phyloP scores from a whole-genome alignment of 2,113 vertebrate genomes.

The Nesogale talazaci region DNA sequence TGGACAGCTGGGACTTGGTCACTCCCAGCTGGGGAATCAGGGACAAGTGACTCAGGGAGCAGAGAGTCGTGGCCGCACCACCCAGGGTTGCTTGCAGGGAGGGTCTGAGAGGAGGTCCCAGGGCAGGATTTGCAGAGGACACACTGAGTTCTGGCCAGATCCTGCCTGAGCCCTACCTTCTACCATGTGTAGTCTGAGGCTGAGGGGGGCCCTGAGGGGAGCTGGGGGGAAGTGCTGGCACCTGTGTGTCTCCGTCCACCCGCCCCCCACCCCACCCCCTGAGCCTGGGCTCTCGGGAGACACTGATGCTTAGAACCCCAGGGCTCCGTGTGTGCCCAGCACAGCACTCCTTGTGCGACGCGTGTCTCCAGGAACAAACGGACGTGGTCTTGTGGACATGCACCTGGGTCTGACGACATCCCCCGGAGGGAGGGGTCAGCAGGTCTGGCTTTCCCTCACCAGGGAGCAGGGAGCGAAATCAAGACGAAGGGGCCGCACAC shows the following conservation, averaged over 20 bases:
- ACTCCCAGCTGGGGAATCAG: background rate
- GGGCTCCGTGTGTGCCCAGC: background rate
- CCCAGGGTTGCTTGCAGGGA: background rate
- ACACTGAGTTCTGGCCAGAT: background rate
- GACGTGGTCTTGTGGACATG: background rate
- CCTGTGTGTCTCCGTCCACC: too few species aligned
- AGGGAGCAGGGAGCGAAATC: background rate
- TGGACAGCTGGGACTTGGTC: too few species aligned
- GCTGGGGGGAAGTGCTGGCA: fast-evolving
- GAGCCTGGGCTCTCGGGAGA: fast-evolving
- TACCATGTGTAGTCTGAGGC: too few species aligned
- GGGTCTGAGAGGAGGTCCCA: background rate
- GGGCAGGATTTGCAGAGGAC: background rate
- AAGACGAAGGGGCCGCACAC: fast-evolving
- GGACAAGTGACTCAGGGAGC: background rate
- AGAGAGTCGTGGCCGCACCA: too few species aligned
- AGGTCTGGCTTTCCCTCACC: background rate
- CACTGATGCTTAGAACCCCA: fast-evolving
- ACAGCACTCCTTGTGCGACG: fast-evolving
- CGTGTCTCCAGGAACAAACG: fast-evolving
- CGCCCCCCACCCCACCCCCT: too few species aligned
- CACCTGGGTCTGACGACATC: fast-evolving
- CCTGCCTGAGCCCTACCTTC: background rate
- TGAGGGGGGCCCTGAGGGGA: background rate
- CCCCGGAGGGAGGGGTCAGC: background rate